Conservation (phyloP, 2,113 vertebrate genomes). For the Microcebus murinus region DNA sequence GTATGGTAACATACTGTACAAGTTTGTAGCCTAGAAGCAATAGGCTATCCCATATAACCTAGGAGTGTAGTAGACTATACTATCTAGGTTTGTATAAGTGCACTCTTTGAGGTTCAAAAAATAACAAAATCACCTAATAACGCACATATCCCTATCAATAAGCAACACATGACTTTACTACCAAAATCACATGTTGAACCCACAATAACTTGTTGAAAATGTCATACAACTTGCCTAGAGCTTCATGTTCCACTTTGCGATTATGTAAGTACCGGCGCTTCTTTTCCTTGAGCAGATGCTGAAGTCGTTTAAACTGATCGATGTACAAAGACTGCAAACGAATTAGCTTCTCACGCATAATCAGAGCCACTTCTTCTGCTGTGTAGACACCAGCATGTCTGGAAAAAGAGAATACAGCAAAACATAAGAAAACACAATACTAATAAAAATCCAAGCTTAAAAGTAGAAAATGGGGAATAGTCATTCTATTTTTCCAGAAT, state of each 20-base stretch:
- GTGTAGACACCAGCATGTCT: conserved; percentile 98
- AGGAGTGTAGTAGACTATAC: background rate
- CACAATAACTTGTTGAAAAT: background rate
- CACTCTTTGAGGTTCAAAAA: background rate
- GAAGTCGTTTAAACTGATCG: conserved; percentile 98
- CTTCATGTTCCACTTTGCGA: conserved; percentile 94
- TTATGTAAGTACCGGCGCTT: conserved; percentile 94
- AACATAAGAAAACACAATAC: conserved; percentile 23
- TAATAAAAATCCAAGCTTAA: background rate
- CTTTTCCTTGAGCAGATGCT: conserved; percentile 98
- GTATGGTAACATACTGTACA: background rate
- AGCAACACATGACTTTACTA: background rate
- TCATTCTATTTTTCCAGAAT: no score
- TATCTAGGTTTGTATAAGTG: background rate
- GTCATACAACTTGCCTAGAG: conserved; percentile 85
- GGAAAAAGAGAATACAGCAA: conserved; percentile 5
- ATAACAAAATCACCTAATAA: background rate
- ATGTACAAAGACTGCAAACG: conserved; percentile 98
- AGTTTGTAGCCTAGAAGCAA: background rate
- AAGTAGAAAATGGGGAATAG: background rate
- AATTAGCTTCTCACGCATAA: conserved; percentile 97
- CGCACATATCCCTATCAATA: background rate
- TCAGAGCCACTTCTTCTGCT: conserved; percentile 97
- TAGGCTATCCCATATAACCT: no score
- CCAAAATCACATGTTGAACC: conserved; percentile 8